Base-by-base conservation (phyloP, 2,113 vertebrate genomes). In the Xiphorhynchus elegans region DNA sequence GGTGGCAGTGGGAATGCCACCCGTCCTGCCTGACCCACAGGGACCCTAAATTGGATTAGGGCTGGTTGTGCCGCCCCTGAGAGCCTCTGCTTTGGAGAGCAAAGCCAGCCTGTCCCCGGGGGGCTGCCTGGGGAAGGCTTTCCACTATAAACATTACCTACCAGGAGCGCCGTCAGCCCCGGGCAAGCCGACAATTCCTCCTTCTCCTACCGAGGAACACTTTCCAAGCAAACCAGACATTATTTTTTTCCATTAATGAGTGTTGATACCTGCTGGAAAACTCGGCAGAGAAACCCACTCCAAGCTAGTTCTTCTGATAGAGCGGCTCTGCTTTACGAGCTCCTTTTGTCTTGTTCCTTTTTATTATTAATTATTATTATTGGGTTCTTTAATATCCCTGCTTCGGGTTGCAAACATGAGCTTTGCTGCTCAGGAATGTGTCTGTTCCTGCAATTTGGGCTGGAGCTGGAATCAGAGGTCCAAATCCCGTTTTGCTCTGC, bases 61-160 rank as follows among this genome's bases (percentile, higher is more conserved):
- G 94, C 53, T 47, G 1, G 0, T 44, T 92, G 92, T 95, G 90
- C 94, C 92, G 95, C 95, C 95, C 94, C 95, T 96, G 97, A 96
- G 75, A 97, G 79, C 77, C 87, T 95, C 96, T 82, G 93, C 92
- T 93, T 89, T 46, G 85, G 89, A 96, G 95, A 47, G 92, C 93
- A 96, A 95, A 95, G 69, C 64, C 88, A 35, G 85, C 60, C 73
- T 87, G 7, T 92, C 93, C 96, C 94, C 39, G 25, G 94, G 94
- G 94, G 82, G 37, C 85, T 93, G 84, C 95, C 97, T 75, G 87
- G 82, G 93, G 93, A 96, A 94, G 72, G 72, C 68, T 95, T 97
- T 97, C 95, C 95, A 93, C 92, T 90, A 74, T 85, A 96, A 96
- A 96, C 91, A 96, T 94, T 92, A 96, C 94, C 90, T 87, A 96